A percentile compares a stretch with the other conserved stretches of the same genome.
Evolutionary conservation across 1,140 invertebrate genomes (phyloP).

Genomic region (Palaemon carinicauda): DNA sequence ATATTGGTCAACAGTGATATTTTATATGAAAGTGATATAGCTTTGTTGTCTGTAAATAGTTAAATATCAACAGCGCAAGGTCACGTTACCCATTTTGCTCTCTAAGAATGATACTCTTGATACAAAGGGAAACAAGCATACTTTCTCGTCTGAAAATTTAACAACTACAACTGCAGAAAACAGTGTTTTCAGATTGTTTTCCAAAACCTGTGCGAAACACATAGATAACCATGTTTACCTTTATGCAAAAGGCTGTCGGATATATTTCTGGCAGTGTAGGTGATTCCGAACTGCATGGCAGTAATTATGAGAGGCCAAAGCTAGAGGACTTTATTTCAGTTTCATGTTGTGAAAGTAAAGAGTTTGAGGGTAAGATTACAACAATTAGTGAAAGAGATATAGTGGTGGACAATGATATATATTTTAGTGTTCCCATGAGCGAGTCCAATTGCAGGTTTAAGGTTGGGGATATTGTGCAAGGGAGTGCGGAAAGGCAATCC

Average conservation of each 20-base stretch:
- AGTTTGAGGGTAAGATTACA: slow-evolving; percentile 24
- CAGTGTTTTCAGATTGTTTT: background rate
- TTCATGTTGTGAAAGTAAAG: background rate
- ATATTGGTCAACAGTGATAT: slow-evolving; percentile 64
- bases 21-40: too few relatives aligned
- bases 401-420: slow-evolving; percentile 26
- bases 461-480: background rate
- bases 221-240: slow-evolving; percentile 2
- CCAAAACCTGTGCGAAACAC: background rate
- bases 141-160: too few relatives aligned
- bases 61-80: too few relatives aligned
- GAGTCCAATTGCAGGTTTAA: background rate
- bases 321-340: slow-evolving; percentile 25
- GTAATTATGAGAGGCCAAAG: slow-evolving; percentile 13
- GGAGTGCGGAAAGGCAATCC: background rate
- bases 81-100: too few relatives aligned
- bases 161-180: too few relatives aligned
- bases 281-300: too few relatives aligned
- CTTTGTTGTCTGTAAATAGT: too few relatives aligned
- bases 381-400: background rate
- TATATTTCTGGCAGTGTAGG: slow-evolving; percentile 5
- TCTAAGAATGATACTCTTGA: too few relatives aligned
- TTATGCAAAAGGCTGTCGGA: slow-evolving; percentile 22
- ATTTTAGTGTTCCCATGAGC: slow-evolving; percentile 7
- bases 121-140: too few relatives aligned